Conservation (phyloP, 2,797 vertebrate genomes). For the Tokudaia muenninki region DNA sequence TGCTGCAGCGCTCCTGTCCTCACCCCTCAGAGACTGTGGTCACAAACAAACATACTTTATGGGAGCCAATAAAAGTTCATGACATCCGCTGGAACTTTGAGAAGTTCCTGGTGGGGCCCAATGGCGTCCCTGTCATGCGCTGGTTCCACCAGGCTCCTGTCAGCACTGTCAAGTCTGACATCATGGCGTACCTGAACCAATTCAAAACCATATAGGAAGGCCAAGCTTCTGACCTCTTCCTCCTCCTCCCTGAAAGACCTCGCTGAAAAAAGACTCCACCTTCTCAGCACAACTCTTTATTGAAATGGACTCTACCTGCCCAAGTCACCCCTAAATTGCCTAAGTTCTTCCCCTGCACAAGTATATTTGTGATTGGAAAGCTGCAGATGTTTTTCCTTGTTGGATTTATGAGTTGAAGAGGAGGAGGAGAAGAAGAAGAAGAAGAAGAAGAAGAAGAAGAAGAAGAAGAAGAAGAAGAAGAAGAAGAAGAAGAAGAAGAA, state of each 20-base stretch:
- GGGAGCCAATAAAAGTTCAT: constrained; percentile 91
- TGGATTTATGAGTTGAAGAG: neutral
- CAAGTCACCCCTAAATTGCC: neutral
- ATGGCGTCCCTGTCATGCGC: constrained; percentile 93
- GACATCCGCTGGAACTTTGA: constrained; percentile 99
- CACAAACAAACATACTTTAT: constrained; percentile 89
- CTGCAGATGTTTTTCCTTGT: neutral
- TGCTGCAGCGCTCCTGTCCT: constrained; percentile 92
- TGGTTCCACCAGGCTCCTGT: constrained; percentile 91
- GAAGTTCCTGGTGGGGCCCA: constrained; percentile 95
- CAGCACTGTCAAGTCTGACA: constrained; percentile 87
- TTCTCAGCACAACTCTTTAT: neutral
- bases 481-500: neutral
- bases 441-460: neutral
- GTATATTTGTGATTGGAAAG: neutral
- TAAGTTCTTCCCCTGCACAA: neutral
- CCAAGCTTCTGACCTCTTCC: neutral
- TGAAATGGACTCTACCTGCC: neutral
- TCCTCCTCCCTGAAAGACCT: constrained; percentile 10
- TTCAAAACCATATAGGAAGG: neutral
- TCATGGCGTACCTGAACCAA: constrained; percentile 86
- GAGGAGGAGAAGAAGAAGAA: neutral
- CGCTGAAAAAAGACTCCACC: neutral
- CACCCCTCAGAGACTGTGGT: constrained; percentile 91
- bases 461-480: neutral